Percentiles rank a stretch among this genome's conserved stretches.
Conservation (phyloP, 2,888 invertebrate genomes). For the Spodoptera littoralis region DNA sequence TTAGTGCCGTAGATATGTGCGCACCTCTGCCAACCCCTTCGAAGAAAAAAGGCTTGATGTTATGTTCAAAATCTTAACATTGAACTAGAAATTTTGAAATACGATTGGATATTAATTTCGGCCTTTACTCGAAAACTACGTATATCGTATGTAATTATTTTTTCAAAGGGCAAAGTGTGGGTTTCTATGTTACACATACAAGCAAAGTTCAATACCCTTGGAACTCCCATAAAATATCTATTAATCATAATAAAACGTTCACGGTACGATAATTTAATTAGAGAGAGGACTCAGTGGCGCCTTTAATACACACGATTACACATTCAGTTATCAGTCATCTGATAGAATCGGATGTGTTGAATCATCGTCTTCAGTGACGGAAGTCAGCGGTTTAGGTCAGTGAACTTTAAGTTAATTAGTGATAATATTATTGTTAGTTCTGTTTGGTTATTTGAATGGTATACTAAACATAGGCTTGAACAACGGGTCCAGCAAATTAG, state of each 20-base stretch:
- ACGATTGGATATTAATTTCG: too few relatives aligned
- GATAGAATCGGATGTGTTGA: conserved; percentile 47
- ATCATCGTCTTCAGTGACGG: conserved; percentile 33
- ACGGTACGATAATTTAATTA: conserved; percentile 48
- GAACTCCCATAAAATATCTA: conserved; percentile 53
- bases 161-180: too few relatives aligned
- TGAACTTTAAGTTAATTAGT: conserved; percentile 14
- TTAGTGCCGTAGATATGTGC: too few relatives aligned
- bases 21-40: too few relatives aligned
- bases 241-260: conserved; percentile 62
- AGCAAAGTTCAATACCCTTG: conserved; percentile 36
- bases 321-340: conserved; percentile 45
- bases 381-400: conserved; percentile 22
- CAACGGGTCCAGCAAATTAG: too few relatives aligned
- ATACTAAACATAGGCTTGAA: too few relatives aligned
- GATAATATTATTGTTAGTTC: not conserved
- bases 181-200: not conserved
- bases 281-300: conserved; percentile 37
- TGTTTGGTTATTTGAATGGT: too few relatives aligned
- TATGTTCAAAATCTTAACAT: too few relatives aligned
- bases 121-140: too few relatives aligned
- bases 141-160: too few relatives aligned
- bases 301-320: conserved; percentile 49
- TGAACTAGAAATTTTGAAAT: too few relatives aligned
- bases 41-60: too few relatives aligned